Evolutionary conservation across 2,888 invertebrate species (phyloP).

Genomic region (Xylocampa areola): DNA sequence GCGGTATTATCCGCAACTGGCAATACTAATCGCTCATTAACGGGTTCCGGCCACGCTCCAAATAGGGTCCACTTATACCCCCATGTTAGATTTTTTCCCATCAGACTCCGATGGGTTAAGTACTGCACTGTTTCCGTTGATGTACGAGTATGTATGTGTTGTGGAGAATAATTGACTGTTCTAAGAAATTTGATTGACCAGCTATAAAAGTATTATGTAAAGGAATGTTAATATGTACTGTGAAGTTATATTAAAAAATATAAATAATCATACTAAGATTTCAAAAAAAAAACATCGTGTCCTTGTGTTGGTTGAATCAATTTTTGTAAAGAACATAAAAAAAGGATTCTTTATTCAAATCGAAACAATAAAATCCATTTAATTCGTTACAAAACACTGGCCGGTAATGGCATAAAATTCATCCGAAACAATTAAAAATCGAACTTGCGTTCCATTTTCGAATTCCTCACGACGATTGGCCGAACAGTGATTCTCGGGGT

Average conservation of each 20-base stretch:
- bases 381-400: slow-evolving; percentile 75
- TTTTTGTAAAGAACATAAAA: slow-evolving; percentile 12
- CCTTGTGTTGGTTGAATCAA: slow-evolving; percentile 1
- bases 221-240: no score
- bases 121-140: slow-evolving; percentile 32
- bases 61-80: slow-evolving; percentile 57
- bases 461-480: slow-evolving; percentile 82
- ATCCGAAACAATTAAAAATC: slow-evolving; percentile 86
- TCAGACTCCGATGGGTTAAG: slow-evolving; percentile 42
- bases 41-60: slow-evolving; percentile 78
- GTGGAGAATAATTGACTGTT: slow-evolving; percentile 4
- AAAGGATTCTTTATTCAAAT: slow-evolving; percentile 63
- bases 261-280: neutral
- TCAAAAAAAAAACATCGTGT: neutral
- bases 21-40: slow-evolving; percentile 89
- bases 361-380: slow-evolving; percentile 64
- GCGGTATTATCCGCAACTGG: slow-evolving; percentile 85
- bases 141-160: slow-evolving; percentile 11
- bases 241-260: no score
- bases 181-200: slow-evolving; percentile 1
- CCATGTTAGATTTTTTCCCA: slow-evolving; percentile 58
- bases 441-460: slow-evolving; percentile 83
- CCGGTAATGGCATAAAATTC: slow-evolving; percentile 72
- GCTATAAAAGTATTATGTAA: neutral
- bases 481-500: slow-evolving; percentile 84